Evolutionary conservation across 2,888 invertebrate genomes (phyloP).

Genomic region (Chironomus riparius): DNA sequence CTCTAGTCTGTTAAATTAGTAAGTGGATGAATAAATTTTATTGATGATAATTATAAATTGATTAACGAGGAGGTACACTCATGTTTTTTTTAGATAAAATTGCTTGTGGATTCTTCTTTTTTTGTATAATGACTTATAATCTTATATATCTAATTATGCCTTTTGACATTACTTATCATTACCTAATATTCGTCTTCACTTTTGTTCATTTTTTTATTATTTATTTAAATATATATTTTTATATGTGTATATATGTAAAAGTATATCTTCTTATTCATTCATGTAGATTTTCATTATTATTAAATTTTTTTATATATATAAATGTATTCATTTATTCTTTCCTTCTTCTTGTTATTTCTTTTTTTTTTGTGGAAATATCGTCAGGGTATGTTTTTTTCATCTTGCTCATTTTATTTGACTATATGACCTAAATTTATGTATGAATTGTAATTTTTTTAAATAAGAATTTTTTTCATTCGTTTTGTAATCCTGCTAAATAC

Average conservation of each 20-base stretch:
- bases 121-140: conserved; percentile 16
- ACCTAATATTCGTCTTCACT: background rate
- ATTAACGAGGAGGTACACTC: conserved; percentile 19
- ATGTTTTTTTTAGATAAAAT: conserved; percentile 14
- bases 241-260: conserved; percentile 8
- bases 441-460: background rate
- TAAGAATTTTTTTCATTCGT: background rate
- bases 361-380: background rate
- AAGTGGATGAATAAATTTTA: background rate
- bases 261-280: conserved; percentile 8
- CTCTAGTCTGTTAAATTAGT: no score
- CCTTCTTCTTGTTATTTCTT: background rate
- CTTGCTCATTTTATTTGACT: background rate
- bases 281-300: conserved; percentile 1
- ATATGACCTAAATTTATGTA: background rate
- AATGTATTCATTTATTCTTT: conserved; percentile 12
- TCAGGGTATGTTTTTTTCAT: background rate
- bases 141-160: conserved; percentile 15
- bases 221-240: background rate
- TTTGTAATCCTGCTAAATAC: background rate
- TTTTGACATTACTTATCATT: background rate
- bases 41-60: background rate
- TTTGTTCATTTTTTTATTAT: background rate
- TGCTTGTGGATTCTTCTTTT: conserved; percentile 16
- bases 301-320: conserved; percentile 10